phyloP scores from a whole-genome alignment of 1,140 invertebrate species.

The Lethocerus indicus region DNA sequence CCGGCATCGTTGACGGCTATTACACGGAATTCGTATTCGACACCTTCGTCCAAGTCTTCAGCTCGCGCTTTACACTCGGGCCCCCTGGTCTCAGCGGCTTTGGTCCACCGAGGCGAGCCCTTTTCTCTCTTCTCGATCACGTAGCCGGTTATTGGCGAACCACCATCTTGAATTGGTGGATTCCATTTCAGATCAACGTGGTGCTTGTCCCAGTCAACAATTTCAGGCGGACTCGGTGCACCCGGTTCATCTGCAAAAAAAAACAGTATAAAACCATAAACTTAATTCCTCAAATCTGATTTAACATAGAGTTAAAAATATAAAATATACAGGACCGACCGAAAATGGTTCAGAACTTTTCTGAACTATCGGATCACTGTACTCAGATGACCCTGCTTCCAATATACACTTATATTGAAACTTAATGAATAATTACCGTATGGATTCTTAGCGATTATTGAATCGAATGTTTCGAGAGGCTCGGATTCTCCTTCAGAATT shows the following conservation, averaged over 20 bases:
- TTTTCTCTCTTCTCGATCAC: slow-evolving; percentile 88
- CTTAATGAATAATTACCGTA: slow-evolving; percentile 47
- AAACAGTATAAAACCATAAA: neutral
- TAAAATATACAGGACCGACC: neutral
- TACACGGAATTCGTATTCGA: slow-evolving; percentile 76
- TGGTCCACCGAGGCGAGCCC: slow-evolving; percentile 68
- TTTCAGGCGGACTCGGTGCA: slow-evolving; percentile 71
- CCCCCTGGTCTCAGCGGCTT: slow-evolving; percentile 58
- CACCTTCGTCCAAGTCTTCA: slow-evolving; percentile 65
- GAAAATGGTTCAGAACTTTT: too few species aligned
- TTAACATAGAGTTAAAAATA: neutral
- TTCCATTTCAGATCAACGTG: slow-evolving; percentile 85
- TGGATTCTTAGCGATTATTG: slow-evolving; percentile 93
- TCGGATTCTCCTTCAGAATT: slow-evolving; percentile 91
- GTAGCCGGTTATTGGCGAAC: slow-evolving; percentile 84
- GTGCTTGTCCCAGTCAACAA: slow-evolving; percentile 89
- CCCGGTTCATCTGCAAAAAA: slow-evolving; percentile 63
- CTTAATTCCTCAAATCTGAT: neutral
- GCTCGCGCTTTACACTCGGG: slow-evolving; percentile 63
- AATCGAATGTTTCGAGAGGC: slow-evolving; percentile 70
- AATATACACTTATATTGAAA: too few species aligned
- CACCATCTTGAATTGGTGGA: slow-evolving; percentile 74
- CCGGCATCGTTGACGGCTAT: slow-evolving; percentile 64
- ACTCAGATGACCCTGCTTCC: too few species aligned
- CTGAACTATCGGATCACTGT: too few species aligned